Conservation (phyloP, 2,113 vertebrate genomes). For the Cryptoleucopteryx plumbea region DNA sequence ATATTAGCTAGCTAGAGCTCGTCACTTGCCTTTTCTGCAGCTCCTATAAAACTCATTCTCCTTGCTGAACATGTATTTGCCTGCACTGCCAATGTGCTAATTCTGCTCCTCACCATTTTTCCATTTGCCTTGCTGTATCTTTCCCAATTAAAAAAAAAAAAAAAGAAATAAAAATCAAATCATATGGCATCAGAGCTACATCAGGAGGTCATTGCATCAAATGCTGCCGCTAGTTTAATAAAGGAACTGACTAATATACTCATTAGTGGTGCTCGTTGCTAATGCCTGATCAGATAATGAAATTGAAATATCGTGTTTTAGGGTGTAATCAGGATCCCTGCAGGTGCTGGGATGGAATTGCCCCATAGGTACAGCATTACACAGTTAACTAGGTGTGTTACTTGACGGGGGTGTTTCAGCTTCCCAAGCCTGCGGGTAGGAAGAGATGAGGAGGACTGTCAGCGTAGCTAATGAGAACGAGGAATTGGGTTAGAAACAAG, state of each 20-base stretch:
- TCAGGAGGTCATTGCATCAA: slow-evolving; percentile 58
- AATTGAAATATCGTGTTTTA: slow-evolving; percentile 62
- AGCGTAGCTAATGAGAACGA: neutral
- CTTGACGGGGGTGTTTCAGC: slow-evolving; percentile 31
- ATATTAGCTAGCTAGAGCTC: slow-evolving; percentile 21
- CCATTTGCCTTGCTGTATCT: slow-evolving; percentile 1
- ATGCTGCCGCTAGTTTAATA: slow-evolving; percentile 55
- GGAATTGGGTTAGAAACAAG: neutral
- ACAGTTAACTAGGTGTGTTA: slow-evolving; percentile 65
- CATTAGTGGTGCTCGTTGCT: slow-evolving; percentile 44
- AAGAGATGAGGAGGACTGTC: slow-evolving; percentile 54
- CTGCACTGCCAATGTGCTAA: slow-evolving; percentile 2
- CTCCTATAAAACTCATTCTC: neutral
- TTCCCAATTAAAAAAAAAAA: slow-evolving; percentile 23
- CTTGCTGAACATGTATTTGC: slow-evolving; percentile 29
- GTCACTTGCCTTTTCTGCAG: neutral
- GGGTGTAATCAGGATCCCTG: slow-evolving; percentile 61
- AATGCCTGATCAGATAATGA: slow-evolving; percentile 58
- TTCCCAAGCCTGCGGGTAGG: slow-evolving; percentile 62
- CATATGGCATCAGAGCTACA: slow-evolving; percentile 34
- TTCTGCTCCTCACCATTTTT: slow-evolving; percentile 2
- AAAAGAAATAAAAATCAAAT: slow-evolving; percentile 53
- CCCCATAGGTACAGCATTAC: slow-evolving; percentile 65
- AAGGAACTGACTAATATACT: slow-evolving; percentile 63
- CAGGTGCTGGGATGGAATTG: slow-evolving; percentile 55